Conservation (phyloP, 2,888 invertebrate genomes). For the Amblyjoppa proteus region DNA sequence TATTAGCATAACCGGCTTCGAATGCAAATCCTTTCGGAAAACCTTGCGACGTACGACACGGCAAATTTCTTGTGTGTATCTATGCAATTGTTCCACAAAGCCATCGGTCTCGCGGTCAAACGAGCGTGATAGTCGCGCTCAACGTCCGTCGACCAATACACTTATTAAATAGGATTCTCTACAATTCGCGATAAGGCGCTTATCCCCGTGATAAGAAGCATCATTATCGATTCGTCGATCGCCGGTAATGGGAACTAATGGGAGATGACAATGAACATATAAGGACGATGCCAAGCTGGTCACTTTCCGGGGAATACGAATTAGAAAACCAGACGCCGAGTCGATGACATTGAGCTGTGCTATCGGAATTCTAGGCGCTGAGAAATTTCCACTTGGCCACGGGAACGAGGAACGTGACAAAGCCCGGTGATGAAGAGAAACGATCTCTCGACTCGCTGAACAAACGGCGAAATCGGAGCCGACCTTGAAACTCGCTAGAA, state of each 20-base stretch:
- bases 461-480: slow-evolving; percentile 2
- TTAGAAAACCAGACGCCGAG: neutral
- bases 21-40: neutral
- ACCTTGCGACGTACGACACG: neutral
- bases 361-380: neutral
- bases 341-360: slow-evolving; percentile 36
- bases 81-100: neutral
- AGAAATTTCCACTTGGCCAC: slow-evolving; percentile 9
- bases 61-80: neutral
- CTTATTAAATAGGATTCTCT: neutral
- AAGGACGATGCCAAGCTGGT: neutral
- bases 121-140: no score
- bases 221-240: neutral
- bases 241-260: neutral
- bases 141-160: neutral
- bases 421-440: slow-evolving; percentile 33
- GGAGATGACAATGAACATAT: neutral
- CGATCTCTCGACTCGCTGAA: slow-evolving; percentile 20
- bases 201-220: neutral
- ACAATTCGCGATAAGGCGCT: neutral
- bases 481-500: slow-evolving; percentile 38
- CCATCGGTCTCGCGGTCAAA: neutral
- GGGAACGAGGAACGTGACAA: neutral
- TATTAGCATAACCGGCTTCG: neutral
- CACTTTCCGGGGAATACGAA: neutral